Base-by-base conservation (phyloP, 1,140 invertebrate genomes). In the Euglossa dilemma region DNA sequence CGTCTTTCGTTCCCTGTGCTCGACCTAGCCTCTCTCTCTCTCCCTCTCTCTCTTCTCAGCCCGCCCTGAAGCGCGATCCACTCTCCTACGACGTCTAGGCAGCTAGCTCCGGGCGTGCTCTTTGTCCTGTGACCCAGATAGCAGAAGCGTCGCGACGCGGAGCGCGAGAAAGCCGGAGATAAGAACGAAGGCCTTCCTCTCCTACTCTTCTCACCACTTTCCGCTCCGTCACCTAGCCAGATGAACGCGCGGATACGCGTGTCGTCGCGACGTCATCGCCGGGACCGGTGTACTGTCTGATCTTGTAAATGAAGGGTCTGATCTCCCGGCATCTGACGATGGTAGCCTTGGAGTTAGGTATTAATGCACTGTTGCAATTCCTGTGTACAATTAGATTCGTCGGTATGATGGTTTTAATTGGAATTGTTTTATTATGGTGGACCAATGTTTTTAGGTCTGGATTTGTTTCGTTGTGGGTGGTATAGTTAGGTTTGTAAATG, bases 51-150 rank as follows among this genome's bases (percentile, higher is more conserved):
- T 18, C 11, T n/a, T 23, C 23, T 6, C 43, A n/a, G 2, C 23
- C n/a, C 43, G 20, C 11, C 43, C 36, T 18, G 12, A 6, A 69
- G 64, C n/a, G 1, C 43, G 66, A 71, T 71, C 66, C 28, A 28
- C 45, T 80, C 67, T 80, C 67, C 52, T 61, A 52, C 74, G 57
- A 20, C 45, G 59, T 66, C 74, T 76, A 71, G 56, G 54, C 56
- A 50, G 56, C 66, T 61, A 57, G 66, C 57, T 61, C 67, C 67
- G 43, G 74, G 23, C 74, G 45, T 72, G 77, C 45, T 80, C 77
- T 80, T 80, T 80, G 77, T 80, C 77, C 77, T 80, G 67, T 63
- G 77, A 80, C 77, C 77, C 25, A 72, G 61, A 81, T 73, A 81
- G 71, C 71, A 75, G 56, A 66, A 47, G 45, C 54, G 56, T 36